These are phyloP conservation scores for Galeruca laticollis DNA, from an alignment of 2,888 invertebrate genomes.

Conservation along the genomic window DNA sequence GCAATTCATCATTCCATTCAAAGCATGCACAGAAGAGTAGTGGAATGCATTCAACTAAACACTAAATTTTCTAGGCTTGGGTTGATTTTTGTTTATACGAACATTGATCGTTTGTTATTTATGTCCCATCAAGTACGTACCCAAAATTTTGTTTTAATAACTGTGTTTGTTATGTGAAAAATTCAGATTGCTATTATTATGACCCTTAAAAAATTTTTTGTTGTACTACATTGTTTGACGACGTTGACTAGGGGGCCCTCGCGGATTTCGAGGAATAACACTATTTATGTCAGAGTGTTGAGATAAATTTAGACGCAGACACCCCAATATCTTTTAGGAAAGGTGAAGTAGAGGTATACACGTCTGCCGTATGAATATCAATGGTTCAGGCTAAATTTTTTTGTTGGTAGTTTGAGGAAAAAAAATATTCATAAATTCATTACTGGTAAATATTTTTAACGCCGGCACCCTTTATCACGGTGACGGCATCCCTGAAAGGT, in stretches of 20 bases:
- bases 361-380: not conserved
- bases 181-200: too few species aligned
- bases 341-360: slow-evolving; percentile 14
- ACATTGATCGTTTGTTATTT: too few species aligned
- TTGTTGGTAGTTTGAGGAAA: not conserved
- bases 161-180: too few species aligned
- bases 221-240: slow-evolving; percentile 7
- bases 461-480: not conserved
- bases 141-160: too few species aligned
- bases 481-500: not conserved
- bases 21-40: too few species aligned
- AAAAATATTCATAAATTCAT: not conserved
- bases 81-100: too few species aligned
- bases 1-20: too few species aligned
- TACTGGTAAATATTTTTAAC: not conserved
- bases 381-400: not conserved
- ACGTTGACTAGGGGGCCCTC: slow-evolving; percentile 15
- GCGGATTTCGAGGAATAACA: slow-evolving; percentile 21
- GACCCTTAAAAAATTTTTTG: not conserved
- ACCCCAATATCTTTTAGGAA: slow-evolving; percentile 32
- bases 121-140: too few species aligned
- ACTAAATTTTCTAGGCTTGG: too few species aligned
- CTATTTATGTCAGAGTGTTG: slow-evolving; percentile 33
- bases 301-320: slow-evolving; percentile 39
- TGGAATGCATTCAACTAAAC: too few species aligned